These are phyloP conservation scores for Hemibagrus wyckioides DNA, from an alignment of 2,113 vertebrate genomes.

Conservation along the genomic window DNA sequence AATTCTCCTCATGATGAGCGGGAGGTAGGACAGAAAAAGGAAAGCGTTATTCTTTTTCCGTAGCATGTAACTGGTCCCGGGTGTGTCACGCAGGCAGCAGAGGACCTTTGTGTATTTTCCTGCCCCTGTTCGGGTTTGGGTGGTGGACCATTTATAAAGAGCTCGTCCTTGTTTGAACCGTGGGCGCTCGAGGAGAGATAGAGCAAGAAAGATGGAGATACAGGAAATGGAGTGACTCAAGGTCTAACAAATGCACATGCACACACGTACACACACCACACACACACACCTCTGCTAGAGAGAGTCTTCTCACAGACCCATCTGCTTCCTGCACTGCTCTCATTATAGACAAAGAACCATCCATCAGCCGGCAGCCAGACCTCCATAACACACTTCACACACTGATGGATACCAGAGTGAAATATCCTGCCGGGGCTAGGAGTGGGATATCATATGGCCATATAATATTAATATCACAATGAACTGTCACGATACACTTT, in stretches of 20 bases:
- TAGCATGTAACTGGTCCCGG: conserved; percentile 35
- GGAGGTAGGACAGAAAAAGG: background rate
- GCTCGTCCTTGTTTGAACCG: conserved; percentile 9
- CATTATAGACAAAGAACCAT: conserved; percentile 50
- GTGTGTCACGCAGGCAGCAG: background rate
- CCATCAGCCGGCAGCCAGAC: conserved; percentile 48
- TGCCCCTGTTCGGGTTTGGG: background rate
- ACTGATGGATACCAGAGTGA: conserved; percentile 45
- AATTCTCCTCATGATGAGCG: conserved; percentile 1
- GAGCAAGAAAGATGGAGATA: conserved; percentile 18
- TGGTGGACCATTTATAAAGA: conserved; percentile 24
- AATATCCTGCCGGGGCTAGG: background rate
- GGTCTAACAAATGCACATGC: conserved; percentile 14
- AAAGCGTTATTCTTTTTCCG: conserved; percentile 26
- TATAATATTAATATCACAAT: conserved; percentile 14
- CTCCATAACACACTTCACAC: conserved; percentile 29
- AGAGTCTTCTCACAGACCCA: conserved; percentile 47
- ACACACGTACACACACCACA: conserved; percentile 1
- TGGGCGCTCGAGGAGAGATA: background rate
- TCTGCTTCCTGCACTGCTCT: conserved; percentile 54
- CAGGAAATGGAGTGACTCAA: conserved; percentile 10
- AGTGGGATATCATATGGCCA: background rate
- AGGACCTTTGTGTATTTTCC: background rate
- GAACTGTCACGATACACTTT: background rate
- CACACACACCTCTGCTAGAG: conserved; percentile 34